A percentile compares a stretch with the other conserved stretches of the same genome.
Conservation (phyloP, 2,888 invertebrate species). For the Sinopyrophorus schimmeli region DNA sequence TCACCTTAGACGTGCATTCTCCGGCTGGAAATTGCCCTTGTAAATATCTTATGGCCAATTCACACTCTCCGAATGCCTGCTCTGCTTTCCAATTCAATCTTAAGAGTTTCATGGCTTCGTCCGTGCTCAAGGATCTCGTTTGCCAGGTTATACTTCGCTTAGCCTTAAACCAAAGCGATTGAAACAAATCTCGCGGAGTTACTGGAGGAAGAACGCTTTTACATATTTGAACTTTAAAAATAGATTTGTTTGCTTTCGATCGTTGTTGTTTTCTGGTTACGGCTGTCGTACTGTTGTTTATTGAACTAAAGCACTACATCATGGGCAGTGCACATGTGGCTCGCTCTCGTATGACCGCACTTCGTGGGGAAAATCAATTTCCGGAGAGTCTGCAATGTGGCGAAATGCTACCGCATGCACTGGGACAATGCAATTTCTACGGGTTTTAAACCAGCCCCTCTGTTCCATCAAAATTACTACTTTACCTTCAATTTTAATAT, state of each 20-base stretch:
- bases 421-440: constrained; percentile 13
- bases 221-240: constrained; percentile 22
- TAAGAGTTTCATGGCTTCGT: constrained; percentile 40
- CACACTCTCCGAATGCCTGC: constrained; percentile 39
- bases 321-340: constrained; percentile 45
- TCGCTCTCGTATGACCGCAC: constrained; percentile 43
- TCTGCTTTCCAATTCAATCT: constrained; percentile 50
- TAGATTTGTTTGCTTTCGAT: constrained; percentile 7
- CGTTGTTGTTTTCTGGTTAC: background rate
- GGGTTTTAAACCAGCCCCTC: no score
- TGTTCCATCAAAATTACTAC: no score
- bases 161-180: constrained; percentile 22
- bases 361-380: constrained; percentile 50
- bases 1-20: constrained; percentile 35
- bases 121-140: constrained; percentile 21
- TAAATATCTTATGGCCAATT: constrained; percentile 53
- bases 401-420: constrained; percentile 40
- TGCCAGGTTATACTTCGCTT: constrained; percentile 19
- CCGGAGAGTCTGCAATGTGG: constrained; percentile 45
- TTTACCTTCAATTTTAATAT: no score
- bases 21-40: constrained; percentile 44
- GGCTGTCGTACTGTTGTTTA: constrained; percentile 39
- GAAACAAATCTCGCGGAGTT: constrained; percentile 19
- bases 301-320: constrained; percentile 42
- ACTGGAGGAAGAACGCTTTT: constrained; percentile 6